Base-by-base conservation (phyloP, 2,797 vertebrate species). In the Sandelia bainsii region DNA sequence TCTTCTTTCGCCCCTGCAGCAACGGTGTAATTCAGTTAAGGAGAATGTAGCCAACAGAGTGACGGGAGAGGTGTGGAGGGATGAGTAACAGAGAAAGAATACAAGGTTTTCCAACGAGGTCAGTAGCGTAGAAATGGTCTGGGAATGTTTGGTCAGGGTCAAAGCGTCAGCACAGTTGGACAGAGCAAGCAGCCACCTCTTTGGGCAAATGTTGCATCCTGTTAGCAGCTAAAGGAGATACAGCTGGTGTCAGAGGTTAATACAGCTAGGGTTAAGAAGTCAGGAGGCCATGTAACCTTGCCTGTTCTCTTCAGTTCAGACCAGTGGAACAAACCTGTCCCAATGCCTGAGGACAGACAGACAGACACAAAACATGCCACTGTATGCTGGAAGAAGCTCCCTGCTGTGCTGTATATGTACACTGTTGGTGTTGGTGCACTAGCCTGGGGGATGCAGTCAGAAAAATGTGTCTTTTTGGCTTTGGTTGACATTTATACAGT, bases 321-420 rank as follows among this genome's bases (percentile, higher is more conserved):
- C 69, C 79, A 80, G 79, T 90, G 91, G 89, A 93, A 93, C 89
- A 90, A 93, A 93, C 90, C 82, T 90, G 83, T 76, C 89, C 64
- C 80, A 89, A 87, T 0, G 78, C 88, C 82, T 61, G 32, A 70
- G 16, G 74, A 80, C 16, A 13, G 69, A 66, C 76, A 14, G 69
- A 69, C 76, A 80, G 79, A 78, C 80, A 80, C 62, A 48, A 77
- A 79, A 80, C 70, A 84, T 51, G 78, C 58, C 69, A 48, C 8
- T 37, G 46, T 20, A 39, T 61, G 80, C 75, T 73, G 69, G 70
- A 69, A 68, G 70, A 50, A 27, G 72, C 51, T 76, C 53, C 72
- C 79, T 51, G 70, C 69, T 72, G 40, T 1, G 23, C 40, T 56
- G 44, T 74, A 72, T 68, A 69, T 82, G 81, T 4, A 77, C 44